Base-by-base conservation (phyloP, 1,140 invertebrate species). In the Homarus americanus region DNA sequence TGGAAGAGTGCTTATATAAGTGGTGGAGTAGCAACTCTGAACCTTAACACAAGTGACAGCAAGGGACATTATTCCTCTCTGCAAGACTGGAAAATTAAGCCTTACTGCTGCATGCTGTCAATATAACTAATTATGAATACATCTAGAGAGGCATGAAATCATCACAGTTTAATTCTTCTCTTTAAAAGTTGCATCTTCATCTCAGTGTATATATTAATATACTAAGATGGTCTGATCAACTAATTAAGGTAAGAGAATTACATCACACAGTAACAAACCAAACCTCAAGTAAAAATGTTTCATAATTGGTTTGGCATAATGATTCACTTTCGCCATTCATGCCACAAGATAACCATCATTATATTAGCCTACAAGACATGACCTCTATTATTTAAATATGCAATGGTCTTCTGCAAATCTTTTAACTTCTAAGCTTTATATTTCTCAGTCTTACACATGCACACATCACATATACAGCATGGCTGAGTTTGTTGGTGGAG, bases 101-200 rank as follows among this genome's bases (percentile, higher is more conserved):
- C 78, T 58, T 86, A 49, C 83, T 86, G 63, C 41, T 86, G 83
- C 83, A 86, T 86, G 83, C 83, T 86, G 40, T 86, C 83, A 86
- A 86, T 86, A 63, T 34, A 86, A 75, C 83, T 75, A 86, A 86
- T 80, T 49, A 80, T 80, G 78, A 80, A 49, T 44, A 80, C 78
- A 80, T 80, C 40, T 80, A 53, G 32, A 80, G 44, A 80, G 78
- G 78, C 41, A 49, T 49, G 28, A 78, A 32, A 41, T 80, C 41
- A 80, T 80, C 78, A 41, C 17, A 80, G 78, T 28, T 80, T 49
- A 80, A 80, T 80, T 80, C 78, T 28, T n/a, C 20, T 0, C 78
- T 28, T 80, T 15, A 80, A 80, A n/a, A 38, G 78, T 49, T 80
- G 78, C 36, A 38, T 38, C 78, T 4, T 80, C 41, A 80, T 32